Evolutionary conservation across 2,888 invertebrate species (phyloP).

Genomic region (Diloba caeruleocephala): DNA sequence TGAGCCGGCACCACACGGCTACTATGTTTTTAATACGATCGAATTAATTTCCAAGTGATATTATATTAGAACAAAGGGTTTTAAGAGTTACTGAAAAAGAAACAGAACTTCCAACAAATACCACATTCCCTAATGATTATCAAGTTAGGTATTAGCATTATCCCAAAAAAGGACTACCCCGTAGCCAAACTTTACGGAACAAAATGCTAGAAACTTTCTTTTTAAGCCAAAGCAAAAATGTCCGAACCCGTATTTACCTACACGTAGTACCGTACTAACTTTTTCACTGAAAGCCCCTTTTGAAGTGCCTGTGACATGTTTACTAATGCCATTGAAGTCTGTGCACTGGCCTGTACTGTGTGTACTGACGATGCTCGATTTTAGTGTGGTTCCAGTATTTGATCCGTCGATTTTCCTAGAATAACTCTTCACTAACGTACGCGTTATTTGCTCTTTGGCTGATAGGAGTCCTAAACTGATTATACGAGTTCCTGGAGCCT

Average conservation of each 20-base stretch:
- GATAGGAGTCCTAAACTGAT: too few species aligned
- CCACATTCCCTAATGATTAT: slow-evolving; percentile 23
- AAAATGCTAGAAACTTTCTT: slow-evolving; percentile 35
- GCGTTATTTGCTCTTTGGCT: too few species aligned
- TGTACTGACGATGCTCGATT: slow-evolving; percentile 4
- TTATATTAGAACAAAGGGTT: too few species aligned
- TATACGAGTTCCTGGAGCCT: too few species aligned
- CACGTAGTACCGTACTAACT: slow-evolving; percentile 31
- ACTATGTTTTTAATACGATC: too few species aligned
- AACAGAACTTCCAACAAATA: slow-evolving; percentile 16
- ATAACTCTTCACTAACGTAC: too few species aligned
- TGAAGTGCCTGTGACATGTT: slow-evolving; percentile 50
- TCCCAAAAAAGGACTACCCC: slow-evolving; percentile 13
- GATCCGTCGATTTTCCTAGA: too few species aligned
- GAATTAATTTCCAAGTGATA: too few species aligned
- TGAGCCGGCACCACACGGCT: too few species aligned
- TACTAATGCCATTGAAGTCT: slow-evolving; percentile 37
- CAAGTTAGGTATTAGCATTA: slow-evolving; percentile 18
- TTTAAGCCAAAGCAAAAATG: slow-evolving; percentile 32
- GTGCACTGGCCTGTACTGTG: neutral
- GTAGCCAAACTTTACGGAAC: slow-evolving; percentile 15
- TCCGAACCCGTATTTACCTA: slow-evolving; percentile 39
- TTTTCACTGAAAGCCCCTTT: slow-evolving; percentile 44
- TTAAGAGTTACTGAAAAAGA: too few species aligned
- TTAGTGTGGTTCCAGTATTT: too few species aligned